Evolutionary conservation across 30 jellyfish, hydroid and myxozoan genomes (phyloP).

Genomic region (Chrysaora quinquecirrha): DNA sequence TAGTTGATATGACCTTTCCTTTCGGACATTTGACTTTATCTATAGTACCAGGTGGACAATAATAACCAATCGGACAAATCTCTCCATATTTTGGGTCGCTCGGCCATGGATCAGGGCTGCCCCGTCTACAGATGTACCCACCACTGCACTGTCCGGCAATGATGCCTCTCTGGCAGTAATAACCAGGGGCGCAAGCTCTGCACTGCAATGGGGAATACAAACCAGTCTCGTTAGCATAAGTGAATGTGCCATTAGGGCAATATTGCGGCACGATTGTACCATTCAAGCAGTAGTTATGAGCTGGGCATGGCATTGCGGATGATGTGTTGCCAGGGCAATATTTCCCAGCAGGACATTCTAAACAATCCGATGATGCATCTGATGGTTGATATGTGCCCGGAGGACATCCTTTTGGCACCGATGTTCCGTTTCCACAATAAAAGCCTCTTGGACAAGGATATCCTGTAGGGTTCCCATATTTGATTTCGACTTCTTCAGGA

Average conservation of each 20-base stretch:
- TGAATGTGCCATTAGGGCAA: conserved; percentile 97
- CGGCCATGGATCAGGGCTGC: conserved; percentile 82
- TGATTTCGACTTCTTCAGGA: conserved; percentile 74
- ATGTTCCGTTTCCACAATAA: conserved; percentile 85
- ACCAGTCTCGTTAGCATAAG: conserved; percentile 76
- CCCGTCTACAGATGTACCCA: conserved; percentile 70
- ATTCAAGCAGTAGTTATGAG: conserved; percentile 75
- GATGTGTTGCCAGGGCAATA: conserved; percentile 90
- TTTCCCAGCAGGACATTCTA: conserved; percentile 85
- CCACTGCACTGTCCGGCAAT: conserved; percentile 78
- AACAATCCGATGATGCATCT: conserved; percentile 60
- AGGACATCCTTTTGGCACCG: conserved; percentile 89
- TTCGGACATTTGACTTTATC: conserved; percentile 92
- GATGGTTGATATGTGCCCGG: conserved; percentile 95
- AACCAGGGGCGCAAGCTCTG: conserved; percentile 85
- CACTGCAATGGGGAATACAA: conserved; percentile 74
- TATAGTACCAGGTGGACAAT: conserved; percentile 93
- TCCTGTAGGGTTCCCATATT: conserved; percentile 55
- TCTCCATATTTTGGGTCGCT: conserved; percentile 56
- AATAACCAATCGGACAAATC: conserved; percentile 88
- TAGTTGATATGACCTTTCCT: conserved; percentile 77
- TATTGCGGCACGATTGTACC: conserved; percentile 70
- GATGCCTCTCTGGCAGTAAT: conserved; percentile 82
- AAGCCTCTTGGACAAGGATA: conserved; percentile 87
- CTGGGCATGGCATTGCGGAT: conserved; percentile 85